Evolutionary conservation across 2,888 invertebrate species (phyloP), one percentile per base, ranked within the genome.

Genomic region (Amphipyra berbera): DNA sequence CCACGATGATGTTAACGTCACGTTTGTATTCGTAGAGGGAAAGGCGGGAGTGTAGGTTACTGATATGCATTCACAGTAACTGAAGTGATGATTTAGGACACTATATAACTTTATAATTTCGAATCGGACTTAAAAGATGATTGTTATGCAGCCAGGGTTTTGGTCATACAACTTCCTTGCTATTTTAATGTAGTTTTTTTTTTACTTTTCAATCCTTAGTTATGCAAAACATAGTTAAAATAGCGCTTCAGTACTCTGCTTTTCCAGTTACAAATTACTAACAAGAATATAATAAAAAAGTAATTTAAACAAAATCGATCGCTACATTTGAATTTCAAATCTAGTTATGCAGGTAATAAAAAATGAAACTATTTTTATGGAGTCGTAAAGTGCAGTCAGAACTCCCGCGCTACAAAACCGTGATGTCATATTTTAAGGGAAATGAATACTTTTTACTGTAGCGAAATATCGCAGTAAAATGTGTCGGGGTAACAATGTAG

Each of bases 381-480:
- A 46, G 55, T 72, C 79, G 53, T 80, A 75, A 81, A 78, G 62
- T 72, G 63, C 68, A 74, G 71, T 52, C 48, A 54, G 56, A 44
- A 38, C 78, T 68, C 62, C 58, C 46, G 60, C 49, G 42, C 61
- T 74, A 68, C 67, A 57, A 21, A 64, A 50, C 77, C 59, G 54
- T 77, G 68, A 81, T 67, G 73, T 70, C 68, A 73, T 67, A 69
- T 66, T 80, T 69, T 64, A 71, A 47, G 52, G 58, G 67, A 64
- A 66, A 67, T 70, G 66, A 66, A 81, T 68, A 72, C 59, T 75
- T 74, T 76, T 78, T 81, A 78, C 59, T 61, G 58, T 53, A 65
- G 49, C 61, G 44, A 44, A 60, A 67, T 65, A 59, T 73, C 27
- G 48, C 49, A 40, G 38, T 77, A 65, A 73, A 77, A 63, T 61